Base-by-base conservation (phyloP, 2,797 vertebrate genomes). In the Mus spretus region DNA sequence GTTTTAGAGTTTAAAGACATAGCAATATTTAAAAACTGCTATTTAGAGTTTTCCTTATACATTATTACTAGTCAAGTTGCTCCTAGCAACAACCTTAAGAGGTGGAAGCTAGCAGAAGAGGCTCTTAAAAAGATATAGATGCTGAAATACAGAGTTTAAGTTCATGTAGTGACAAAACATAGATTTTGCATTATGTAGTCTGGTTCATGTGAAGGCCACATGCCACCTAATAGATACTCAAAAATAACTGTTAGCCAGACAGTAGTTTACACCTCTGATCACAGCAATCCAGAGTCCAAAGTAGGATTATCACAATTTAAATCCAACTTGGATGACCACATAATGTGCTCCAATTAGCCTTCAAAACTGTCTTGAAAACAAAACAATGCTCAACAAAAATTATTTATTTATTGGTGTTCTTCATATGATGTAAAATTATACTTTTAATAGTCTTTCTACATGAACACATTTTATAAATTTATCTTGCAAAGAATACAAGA, bases 11-110 rank as follows among this genome's bases (percentile, higher is more conserved):
- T 87, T 86, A 80, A 2, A 20, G 47, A 88, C 89, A 19, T 5
- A 95, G 24, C 17, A 85, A 87, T 80, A 97, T 88, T 93, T 77
- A 4, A 88, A 95, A 83, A 37, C 4, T 53, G 6, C 80, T 50
- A 72, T 50, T 94, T 92, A 77, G 1, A 31, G 88, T 26, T 80
- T 78, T 95, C 22, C 17, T 40, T 81, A 31, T 59, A 10, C 14
- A 13, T 26, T 5, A 20, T 4, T 6, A 59, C 24, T 59, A 26
- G 26, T 80, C 55, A 50, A 14, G 19, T 17, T 67, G 15, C 12
- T 74, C 47, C 40, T 84, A 57, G 31, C 22, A 90, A 59, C 2
- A 74, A 47, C 57, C 10, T 13, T 37, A 55, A 81, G 91, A 63
- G 15, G 9, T 24, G 10, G 59, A 22, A 63, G 9, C 8, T 55